Evolutionary conservation across 2,888 invertebrate genomes (phyloP).

Genomic region (Anthrax anthrax): DNA sequence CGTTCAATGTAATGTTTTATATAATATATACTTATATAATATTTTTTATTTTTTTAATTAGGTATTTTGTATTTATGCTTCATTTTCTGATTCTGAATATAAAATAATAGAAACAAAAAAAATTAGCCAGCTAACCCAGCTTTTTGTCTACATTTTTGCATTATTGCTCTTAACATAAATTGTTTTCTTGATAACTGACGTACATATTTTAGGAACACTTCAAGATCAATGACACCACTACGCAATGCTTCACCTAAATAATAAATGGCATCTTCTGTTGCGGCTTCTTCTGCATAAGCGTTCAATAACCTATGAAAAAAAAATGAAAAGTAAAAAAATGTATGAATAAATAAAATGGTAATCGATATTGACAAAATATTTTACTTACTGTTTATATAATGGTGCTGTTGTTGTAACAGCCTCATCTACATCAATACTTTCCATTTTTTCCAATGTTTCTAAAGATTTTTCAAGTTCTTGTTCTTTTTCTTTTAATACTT

Average conservation of each 20-base stretch:
- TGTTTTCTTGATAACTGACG: slow-evolving; percentile 88
- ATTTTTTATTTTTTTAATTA: too few species aligned
- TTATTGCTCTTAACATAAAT: slow-evolving; percentile 86
- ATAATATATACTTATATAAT: too few species aligned
- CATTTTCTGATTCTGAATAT: too few species aligned
- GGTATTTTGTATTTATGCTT: too few species aligned
- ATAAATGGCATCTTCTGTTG: slow-evolving; percentile 96
- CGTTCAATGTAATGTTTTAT: too few species aligned
- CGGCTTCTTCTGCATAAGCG: slow-evolving; percentile 94
- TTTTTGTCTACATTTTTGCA: slow-evolving; percentile 93
- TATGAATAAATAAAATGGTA: slow-evolving; percentile 2
- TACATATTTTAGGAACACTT: slow-evolving; percentile 93
- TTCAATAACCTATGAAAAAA: slow-evolving; percentile 55
- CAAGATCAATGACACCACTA: slow-evolving; percentile 84
- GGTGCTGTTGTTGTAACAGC: slow-evolving; percentile 94
- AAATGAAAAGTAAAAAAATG: background rate
- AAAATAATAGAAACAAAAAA: too few species aligned
- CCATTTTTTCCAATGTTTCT: slow-evolving; percentile 58
- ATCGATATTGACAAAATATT: background rate
- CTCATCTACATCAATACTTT: slow-evolving; percentile 84
- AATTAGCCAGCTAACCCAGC: slow-evolving; percentile 60
- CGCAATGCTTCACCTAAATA: slow-evolving; percentile 91
- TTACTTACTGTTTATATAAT: slow-evolving; percentile 75
- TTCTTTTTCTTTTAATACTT: slow-evolving; percentile 72
- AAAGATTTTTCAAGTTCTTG: slow-evolving; percentile 71